A percentile compares a stretch with the other conserved stretches of the same genome.
Evolutionary conservation across 1,140 invertebrate genomes (phyloP).

Genomic region (Leptopilina boulardi): DNA sequence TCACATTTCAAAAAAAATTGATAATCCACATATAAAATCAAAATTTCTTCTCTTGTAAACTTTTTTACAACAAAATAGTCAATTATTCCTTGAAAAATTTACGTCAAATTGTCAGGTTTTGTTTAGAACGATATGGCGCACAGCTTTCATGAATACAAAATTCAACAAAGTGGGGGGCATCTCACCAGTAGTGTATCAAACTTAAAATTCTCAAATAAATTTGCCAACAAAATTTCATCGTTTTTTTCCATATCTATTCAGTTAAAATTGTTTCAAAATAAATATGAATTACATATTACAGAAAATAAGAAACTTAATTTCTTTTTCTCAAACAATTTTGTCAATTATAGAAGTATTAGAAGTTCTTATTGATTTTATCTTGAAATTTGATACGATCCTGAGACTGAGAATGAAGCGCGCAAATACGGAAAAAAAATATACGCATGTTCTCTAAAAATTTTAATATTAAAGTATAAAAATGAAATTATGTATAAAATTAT

Average conservation of each 20-base stretch:
- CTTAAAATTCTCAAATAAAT: not conserved
- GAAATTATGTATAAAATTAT: too few species aligned
- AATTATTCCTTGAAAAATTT: slow-evolving; percentile 22
- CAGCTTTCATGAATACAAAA: not conserved
- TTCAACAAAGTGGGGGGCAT: not conserved
- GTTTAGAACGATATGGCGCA: slow-evolving; percentile 20
- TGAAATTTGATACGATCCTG: not conserved
- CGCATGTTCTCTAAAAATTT: not conserved
- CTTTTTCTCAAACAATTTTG: too few species aligned
- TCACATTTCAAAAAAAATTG: not conserved
- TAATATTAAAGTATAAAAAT: too few species aligned
- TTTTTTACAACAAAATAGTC: too few species aligned
- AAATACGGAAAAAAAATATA: slow-evolving; percentile 7
- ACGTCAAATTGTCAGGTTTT: not conserved
- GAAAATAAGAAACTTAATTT: not conserved
- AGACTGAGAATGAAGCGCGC: not conserved
- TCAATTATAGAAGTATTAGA: not conserved
- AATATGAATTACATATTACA: not conserved
- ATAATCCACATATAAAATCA: not conserved
- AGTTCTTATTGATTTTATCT: not conserved
- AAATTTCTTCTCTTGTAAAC: not conserved
- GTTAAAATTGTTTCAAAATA: not conserved
- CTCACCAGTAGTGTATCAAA: not conserved
- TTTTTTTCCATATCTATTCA: not conserved
- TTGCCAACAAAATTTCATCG: not conserved